Evolutionary conservation across 2,797 vertebrate genomes (phyloP).

Genomic region (Gallinago stenura): DNA sequence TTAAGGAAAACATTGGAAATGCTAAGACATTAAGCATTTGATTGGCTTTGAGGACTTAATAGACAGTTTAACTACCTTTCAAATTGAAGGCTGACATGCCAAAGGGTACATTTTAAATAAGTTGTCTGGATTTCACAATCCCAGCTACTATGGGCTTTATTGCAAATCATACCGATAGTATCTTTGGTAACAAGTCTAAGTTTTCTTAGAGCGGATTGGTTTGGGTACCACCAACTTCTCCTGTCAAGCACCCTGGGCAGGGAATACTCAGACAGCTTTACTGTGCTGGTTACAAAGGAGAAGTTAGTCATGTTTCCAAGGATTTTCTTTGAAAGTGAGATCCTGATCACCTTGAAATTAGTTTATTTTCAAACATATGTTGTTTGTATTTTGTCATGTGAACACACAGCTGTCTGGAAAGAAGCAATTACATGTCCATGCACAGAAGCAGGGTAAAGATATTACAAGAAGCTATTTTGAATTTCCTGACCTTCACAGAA

Average conservation of each 20-base stretch:
- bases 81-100: background rate
- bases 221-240: background rate
- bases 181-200: background rate
- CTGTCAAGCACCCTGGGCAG: background rate
- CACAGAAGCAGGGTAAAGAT: background rate
- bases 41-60: constrained; percentile 49
- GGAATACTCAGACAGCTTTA: background rate
- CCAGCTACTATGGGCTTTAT: background rate
- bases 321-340: background rate
- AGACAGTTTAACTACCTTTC: constrained; percentile 30
- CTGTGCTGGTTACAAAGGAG: background rate
- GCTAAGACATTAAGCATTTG: background rate
- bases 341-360: background rate
- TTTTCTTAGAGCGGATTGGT: constrained; percentile 1
- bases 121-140: constrained; percentile 1
- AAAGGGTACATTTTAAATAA: constrained; percentile 12
- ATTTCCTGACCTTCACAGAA: constrained; percentile 25
- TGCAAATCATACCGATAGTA: background rate
- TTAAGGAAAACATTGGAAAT: constrained; percentile 29
- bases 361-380: background rate
- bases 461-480: constrained; percentile 5
- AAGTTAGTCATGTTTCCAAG: background rate
- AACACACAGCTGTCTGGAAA: background rate
- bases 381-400: background rate
- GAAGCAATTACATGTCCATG: background rate